These are phyloP conservation scores for Sanderia malayensis DNA, from an alignment of 30 jellyfish, hydroid and myxozoan genomes.

Conservation along the genomic window DNA sequence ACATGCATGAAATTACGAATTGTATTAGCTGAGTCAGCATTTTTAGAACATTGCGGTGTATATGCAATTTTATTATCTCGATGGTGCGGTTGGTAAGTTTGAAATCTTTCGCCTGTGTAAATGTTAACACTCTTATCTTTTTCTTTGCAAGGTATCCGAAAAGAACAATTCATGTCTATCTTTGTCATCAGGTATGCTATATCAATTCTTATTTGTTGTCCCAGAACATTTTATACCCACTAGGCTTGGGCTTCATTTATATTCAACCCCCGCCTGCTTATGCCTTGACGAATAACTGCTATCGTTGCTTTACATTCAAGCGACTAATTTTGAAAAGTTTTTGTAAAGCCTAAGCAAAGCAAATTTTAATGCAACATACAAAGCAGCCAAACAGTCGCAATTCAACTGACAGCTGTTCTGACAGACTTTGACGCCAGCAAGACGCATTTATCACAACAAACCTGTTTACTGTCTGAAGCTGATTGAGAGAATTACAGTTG, in stretches of 20 bases:
- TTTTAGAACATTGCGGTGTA: neutral
- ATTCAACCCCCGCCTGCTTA: neutral
- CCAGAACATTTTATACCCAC: neutral
- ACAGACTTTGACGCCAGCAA: too few relatives aligned
- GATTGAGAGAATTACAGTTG: too few relatives aligned
- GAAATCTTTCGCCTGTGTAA: too few relatives aligned
- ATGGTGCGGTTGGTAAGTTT: too few relatives aligned
- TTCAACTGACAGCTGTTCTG: too few relatives aligned
- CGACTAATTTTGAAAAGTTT: neutral
- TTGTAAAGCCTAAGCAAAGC: neutral
- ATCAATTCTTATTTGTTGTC: neutral
- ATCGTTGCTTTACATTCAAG: neutral
- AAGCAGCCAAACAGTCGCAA: too few relatives aligned
- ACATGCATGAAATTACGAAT: neutral
- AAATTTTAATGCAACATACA: neutral
- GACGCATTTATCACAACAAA: too few relatives aligned
- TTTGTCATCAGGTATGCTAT: slow-evolving; percentile 75
- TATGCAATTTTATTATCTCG: too few relatives aligned
- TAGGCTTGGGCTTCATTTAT: neutral
- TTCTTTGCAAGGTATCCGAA: slow-evolving; percentile 69
- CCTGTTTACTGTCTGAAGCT: too few relatives aligned
- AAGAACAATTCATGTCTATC: slow-evolving; percentile 86
- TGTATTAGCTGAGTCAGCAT: neutral
- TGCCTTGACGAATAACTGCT: neutral
- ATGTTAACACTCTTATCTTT: neutral